Evolutionary conservation across 2,797 vertebrate species (phyloP).

Genomic region (Melanotaenia maccullochi): DNA sequence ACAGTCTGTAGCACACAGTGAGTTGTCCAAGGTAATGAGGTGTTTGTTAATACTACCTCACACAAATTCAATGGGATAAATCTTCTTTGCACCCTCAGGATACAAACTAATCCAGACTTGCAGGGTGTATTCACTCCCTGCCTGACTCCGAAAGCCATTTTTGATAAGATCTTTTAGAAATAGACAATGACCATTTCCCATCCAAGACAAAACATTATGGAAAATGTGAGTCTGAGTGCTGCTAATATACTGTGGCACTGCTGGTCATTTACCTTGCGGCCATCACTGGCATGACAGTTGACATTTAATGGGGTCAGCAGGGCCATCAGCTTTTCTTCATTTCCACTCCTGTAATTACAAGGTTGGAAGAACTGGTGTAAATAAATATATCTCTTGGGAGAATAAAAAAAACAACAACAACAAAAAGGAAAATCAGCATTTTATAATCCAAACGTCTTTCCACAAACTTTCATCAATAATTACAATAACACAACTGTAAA

Average conservation of each 20-base stretch:
- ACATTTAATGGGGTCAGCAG: constrained; percentile 97
- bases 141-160: constrained; percentile 8
- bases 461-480: too few species aligned
- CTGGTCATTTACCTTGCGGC: constrained; percentile 90
- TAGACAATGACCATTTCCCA: neutral
- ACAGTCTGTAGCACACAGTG: neutral
- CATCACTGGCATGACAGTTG: constrained; percentile 98
- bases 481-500: too few species aligned
- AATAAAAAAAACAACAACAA: neutral
- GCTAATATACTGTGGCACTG: neutral
- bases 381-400: neutral
- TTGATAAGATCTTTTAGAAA: neutral
- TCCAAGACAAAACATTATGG: neutral
- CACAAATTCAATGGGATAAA: constrained; percentile 22
- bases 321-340: constrained; percentile 99
- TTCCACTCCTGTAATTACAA: constrained; percentile 88
- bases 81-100: constrained; percentile 20
- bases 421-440: neutral
- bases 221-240: neutral
- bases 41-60: constrained; percentile 11
- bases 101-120: constrained; percentile 31
- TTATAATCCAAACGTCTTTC: too few species aligned
- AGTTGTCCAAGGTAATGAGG: constrained; percentile 10
- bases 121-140: neutral
- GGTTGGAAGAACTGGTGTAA: constrained; percentile 11